phyloP scores from a whole-genome alignment of 2,797 vertebrate genomes.

The Chromobotia macracanthus region DNA sequence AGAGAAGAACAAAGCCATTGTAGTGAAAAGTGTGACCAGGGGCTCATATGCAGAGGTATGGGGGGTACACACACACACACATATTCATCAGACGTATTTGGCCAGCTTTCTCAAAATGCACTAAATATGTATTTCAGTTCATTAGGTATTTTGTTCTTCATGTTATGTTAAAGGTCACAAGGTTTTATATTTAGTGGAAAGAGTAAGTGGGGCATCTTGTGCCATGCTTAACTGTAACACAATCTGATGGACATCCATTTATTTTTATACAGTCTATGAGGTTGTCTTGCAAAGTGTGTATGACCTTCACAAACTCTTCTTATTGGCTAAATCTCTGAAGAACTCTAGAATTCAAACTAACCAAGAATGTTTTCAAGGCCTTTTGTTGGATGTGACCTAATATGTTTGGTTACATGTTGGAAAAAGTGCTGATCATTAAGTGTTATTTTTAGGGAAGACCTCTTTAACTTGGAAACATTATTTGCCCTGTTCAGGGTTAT shows the following conservation, averaged over 20 bases:
- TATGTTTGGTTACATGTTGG: not conserved
- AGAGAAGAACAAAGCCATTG: constrained; percentile 93
- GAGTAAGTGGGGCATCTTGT: not conserved
- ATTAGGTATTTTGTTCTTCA: not conserved
- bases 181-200: constrained; percentile 2
- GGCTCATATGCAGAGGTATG: constrained; percentile 95
- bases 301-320: not conserved
- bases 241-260: constrained; percentile 17
- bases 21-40: constrained; percentile 91
- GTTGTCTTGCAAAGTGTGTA: constrained; percentile 12
- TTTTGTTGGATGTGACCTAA: constrained; percentile 3
- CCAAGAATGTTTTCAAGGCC: constrained; percentile 14
- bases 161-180: not conserved
- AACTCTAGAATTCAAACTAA: not conserved
- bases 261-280: constrained; percentile 29
- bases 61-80: no score
- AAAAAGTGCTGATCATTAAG: not conserved
- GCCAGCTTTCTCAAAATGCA: not conserved
- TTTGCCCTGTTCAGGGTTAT: constrained; percentile 15
- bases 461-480: not conserved
- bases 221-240: not conserved
- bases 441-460: constrained; percentile 18
- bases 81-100: no score
- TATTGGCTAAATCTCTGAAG: not conserved
- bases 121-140: not conserved